phyloP scores from a whole-genome alignment of 92 coral and sea anemone species.

The Heteractis magnifica region DNA sequence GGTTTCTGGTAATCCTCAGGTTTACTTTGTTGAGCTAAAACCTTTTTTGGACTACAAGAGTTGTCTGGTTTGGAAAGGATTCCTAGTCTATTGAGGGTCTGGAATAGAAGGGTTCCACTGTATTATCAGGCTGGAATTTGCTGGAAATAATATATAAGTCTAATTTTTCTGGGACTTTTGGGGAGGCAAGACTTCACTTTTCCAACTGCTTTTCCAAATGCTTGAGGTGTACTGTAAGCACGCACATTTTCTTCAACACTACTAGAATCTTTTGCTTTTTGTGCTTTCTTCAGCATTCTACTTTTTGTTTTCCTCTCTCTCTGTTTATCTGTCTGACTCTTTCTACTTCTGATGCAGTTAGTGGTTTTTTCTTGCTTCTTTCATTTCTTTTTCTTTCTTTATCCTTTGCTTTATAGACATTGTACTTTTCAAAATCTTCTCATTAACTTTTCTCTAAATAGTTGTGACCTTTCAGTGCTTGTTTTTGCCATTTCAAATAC shows the following conservation, averaged over 20 bases:
- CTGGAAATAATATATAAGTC: no score
- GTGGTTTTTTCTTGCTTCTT: constrained; percentile 5
- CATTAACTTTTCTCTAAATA: neutral
- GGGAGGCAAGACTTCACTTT: no score
- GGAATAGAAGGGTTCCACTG: no score
- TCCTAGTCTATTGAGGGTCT: no score
- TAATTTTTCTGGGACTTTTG: no score
- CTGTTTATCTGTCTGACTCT: neutral
- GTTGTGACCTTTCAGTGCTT: neutral
- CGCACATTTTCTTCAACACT: constrained; percentile 17
- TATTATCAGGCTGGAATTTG: no score
- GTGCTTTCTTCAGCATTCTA: neutral
- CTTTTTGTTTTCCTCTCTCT: neutral
- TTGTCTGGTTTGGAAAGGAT: no score
- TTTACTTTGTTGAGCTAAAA: no score
- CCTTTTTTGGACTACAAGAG: no score
- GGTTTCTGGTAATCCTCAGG: no score
- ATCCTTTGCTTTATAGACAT: constrained; percentile 3
- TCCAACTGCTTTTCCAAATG: no score
- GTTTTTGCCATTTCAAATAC: constrained; percentile 2
- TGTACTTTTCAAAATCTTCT: constrained; percentile 18
- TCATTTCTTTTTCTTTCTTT: neutral
- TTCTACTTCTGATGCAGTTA: neutral
- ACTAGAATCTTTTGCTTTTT: constrained; percentile 2
- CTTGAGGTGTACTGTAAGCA: no score